A percentile compares a stretch with the other conserved stretches of the same genome.
Conservation (phyloP, 1,140 invertebrate genomes). For the Caenorhabditis elegans region DNA sequence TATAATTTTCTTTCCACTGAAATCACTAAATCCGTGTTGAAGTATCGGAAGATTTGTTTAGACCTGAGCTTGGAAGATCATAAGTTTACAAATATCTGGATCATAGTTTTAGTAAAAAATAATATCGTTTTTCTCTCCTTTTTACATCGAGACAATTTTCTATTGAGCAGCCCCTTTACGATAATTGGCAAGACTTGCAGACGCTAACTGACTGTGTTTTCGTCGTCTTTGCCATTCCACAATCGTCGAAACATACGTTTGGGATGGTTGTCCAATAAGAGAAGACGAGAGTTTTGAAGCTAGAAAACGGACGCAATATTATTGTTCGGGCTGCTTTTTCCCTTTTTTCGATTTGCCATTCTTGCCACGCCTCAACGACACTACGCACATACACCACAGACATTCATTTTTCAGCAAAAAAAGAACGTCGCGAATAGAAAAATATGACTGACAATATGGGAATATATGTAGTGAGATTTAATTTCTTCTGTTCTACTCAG, state of each 20-base stretch:
- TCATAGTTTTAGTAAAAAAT: too few species aligned
- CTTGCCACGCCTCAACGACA: conserved; percentile 21
- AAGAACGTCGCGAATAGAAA: background rate
- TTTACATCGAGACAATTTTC: too few species aligned
- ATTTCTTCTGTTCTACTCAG: too few species aligned
- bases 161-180: too few species aligned
- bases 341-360: conserved; percentile 29
- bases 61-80: too few species aligned
- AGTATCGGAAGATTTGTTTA: too few species aligned
- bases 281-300: background rate
- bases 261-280: background rate
- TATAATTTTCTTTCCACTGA: too few species aligned
- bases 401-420: background rate
- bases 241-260: conserved; percentile 8
- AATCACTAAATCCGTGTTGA: too few species aligned
- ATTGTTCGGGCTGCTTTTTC: background rate
- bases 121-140: too few species aligned
- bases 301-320: conserved; percentile 26
- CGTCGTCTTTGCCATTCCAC: background rate
- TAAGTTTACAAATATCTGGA: too few species aligned
- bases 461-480: too few species aligned
- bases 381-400: background rate
- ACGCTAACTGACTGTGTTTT: background rate
- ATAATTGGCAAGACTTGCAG: background rate
- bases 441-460: background rate